A percentile compares a stretch with the other conserved stretches of the same genome.
Conservation (phyloP, 2,888 invertebrate species). For the Atethmia centrago region DNA sequence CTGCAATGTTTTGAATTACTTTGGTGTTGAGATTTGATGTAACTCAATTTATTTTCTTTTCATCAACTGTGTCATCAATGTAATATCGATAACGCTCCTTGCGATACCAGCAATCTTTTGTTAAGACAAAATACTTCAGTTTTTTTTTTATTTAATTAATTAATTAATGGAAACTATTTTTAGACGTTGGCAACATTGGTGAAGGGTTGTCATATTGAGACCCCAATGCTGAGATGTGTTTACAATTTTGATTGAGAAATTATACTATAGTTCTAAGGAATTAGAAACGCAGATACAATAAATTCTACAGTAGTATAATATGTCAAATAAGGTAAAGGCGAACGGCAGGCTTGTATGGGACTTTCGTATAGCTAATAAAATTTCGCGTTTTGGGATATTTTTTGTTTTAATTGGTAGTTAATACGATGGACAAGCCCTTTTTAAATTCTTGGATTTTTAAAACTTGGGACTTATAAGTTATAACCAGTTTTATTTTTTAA, state of each 20-base stretch:
- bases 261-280: background rate
- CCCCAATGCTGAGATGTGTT: background rate
- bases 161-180: background rate
- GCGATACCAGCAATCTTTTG: background rate
- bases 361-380: too few species aligned
- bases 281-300: background rate
- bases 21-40: constrained; percentile 16
- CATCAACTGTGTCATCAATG: background rate
- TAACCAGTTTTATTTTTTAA: too few species aligned
- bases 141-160: too few species aligned
- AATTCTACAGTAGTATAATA: background rate
- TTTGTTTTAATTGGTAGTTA: too few species aligned
- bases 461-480: too few species aligned
- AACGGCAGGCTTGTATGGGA: too few species aligned
- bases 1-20: constrained; percentile 55
- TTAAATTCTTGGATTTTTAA: too few species aligned
- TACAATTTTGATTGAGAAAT: background rate
- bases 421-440: too few species aligned
- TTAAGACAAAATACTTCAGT: too few species aligned
- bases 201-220: background rate
- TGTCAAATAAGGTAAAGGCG: background rate
- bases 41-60: background rate
- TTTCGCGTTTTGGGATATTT: too few species aligned
- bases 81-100: too few species aligned
- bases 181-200: background rate